Percentiles rank a stretch among this genome's conserved stretches.
Conservation (phyloP, 2,113 vertebrate genomes). For the Empidonax alnorum region DNA sequence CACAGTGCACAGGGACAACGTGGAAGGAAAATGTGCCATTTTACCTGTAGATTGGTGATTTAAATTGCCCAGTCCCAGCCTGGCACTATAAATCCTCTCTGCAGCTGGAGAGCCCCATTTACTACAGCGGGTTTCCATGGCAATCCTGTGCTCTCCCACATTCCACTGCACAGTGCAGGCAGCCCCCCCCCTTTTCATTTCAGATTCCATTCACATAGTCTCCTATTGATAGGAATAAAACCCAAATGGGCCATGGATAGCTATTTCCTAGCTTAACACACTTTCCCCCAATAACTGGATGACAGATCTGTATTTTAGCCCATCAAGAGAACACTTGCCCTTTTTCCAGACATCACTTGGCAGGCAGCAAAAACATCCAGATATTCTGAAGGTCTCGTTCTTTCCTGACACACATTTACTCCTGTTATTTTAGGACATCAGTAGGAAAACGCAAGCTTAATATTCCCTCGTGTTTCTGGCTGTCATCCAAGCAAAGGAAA, state of each 20-base stretch:
- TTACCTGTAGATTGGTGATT: constrained; percentile 7
- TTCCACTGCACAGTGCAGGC: background rate
- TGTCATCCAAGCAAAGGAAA: background rate
- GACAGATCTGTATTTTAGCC: background rate
- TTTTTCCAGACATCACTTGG: background rate
- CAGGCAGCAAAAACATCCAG: background rate
- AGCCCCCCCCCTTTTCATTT: background rate
- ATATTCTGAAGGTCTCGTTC: background rate
- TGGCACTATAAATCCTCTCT: background rate
- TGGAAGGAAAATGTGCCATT: background rate
- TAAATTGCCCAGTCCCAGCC: background rate
- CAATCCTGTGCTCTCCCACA: background rate
- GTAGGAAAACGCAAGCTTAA: background rate
- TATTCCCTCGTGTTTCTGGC: background rate
- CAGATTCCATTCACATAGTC: constrained; percentile 45
- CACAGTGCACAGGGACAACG: background rate
- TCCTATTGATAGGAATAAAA: background rate
- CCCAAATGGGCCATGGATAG: background rate
- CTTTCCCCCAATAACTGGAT: background rate
- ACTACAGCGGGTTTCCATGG: constrained; percentile 21
- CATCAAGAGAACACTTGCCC: background rate
- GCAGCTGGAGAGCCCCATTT: constrained; percentile 40
- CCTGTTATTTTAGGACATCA: background rate
- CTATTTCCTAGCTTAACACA: background rate
- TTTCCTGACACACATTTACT: background rate